Conservation (phyloP, 2,888 invertebrate species). For the Pardosa pseudoannulata region DNA sequence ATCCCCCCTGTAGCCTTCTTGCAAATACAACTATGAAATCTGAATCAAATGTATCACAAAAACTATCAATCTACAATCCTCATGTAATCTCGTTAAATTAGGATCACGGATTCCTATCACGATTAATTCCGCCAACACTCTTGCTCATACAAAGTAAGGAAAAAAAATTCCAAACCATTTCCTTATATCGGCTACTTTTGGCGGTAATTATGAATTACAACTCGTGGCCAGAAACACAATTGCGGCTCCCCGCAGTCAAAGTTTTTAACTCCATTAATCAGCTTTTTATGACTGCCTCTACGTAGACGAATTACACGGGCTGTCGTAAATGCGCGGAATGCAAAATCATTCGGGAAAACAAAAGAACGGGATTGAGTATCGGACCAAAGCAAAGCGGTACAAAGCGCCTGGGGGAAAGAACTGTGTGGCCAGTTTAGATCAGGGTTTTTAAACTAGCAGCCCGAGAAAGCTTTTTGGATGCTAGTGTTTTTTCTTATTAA, state of each 20-base stretch:
- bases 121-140: neutral
- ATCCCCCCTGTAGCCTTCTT: no score
- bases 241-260: neutral
- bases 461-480: no score
- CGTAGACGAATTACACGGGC: neutral
- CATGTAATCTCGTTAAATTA: no score
- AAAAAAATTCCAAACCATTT: no score
- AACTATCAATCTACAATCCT: no score
- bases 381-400: no score
- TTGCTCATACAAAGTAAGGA: neutral
- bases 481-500: no score
- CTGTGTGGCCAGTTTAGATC: no score
- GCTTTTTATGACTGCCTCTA: neutral
- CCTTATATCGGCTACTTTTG: neutral
- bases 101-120: neutral
- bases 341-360: neutral
- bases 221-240: neutral
- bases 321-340: neutral
- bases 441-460: no score
- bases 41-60: no score
- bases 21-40: no score
- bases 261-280: neutral
- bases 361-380: neutral
- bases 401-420: neutral
- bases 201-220: neutral